phyloP scores from a whole-genome alignment of 37 sponge, comb jelly and placozoan species.

The Oopsacas minuta region DNA sequence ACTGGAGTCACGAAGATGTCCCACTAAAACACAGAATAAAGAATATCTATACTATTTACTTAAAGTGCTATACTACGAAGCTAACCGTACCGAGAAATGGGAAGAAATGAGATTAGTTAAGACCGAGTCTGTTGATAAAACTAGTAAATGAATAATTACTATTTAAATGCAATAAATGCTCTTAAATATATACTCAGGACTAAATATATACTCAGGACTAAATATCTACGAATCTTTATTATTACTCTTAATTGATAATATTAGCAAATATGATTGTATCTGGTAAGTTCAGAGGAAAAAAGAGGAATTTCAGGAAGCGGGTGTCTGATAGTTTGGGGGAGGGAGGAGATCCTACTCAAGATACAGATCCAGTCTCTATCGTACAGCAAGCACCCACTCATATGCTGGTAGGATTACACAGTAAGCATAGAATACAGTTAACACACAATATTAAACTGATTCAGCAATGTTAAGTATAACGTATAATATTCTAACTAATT shows the following conservation, averaged over 20 bases:
- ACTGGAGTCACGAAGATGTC: conserved; percentile 48
- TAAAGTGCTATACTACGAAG: conserved; percentile 66
- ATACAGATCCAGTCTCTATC: neutral
- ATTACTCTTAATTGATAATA: no score
- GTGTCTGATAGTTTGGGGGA: neutral
- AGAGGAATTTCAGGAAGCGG: conserved; percentile 1
- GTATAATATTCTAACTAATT: no score
- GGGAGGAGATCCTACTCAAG: neutral
- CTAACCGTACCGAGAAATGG: conserved; percentile 25
- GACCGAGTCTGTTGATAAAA: neutral
- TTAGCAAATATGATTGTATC: neutral
- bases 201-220: no score
- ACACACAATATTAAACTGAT: no score
- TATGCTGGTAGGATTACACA: neutral
- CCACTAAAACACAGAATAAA: conserved; percentile 60
- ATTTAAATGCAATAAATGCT: neutral
- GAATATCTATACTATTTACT: conserved; percentile 60
- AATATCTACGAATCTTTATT: no score
- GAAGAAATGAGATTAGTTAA: neutral
- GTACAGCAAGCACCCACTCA: neutral
- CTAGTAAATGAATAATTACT: neutral
- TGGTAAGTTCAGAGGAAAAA: conserved; percentile 7
- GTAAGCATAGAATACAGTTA: no score
- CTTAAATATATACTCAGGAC: neutral
- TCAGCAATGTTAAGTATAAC: no score